Evolutionary conservation across 2,113 vertebrate species (phyloP), one percentile per base, ranked within the genome.

Genomic region (Aphelocoma coerulescens): DNA sequence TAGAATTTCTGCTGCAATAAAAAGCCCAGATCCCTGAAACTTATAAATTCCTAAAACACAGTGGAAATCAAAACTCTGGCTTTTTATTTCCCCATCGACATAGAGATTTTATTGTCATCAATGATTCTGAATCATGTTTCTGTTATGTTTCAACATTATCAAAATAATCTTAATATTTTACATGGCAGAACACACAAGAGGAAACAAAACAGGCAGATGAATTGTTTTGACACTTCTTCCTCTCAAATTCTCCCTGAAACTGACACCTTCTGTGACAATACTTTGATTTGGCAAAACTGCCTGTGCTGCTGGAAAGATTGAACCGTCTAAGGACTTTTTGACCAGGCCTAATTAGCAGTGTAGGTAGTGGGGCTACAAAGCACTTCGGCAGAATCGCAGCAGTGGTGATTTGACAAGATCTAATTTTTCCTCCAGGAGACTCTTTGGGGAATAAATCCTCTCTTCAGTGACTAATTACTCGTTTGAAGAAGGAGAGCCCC

Each of bases 221-320:
- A 49, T 91, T 95, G 65, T 94, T 95, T 91, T 95, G 88, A 88
- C 90, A 81, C 16, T 86, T 94, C 46, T 93, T 71, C 61, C 39
- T 23, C n/a, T 71, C 48, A 86, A 81, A 81, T 71, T 75, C 22
- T 77, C 57, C 30, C 30, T 59, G 73, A 94, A 91, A 37, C 37
- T 1, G 26, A 69, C 74, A 95, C 63, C 58, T 85, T 78, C 65
- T 51, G 32, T 43, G 71, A 55, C 86, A 95, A 93, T 63, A 52
- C 71, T 96, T 72, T 46, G 78, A 85, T 85, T 89, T 73, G 88
- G 82, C 88, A 88, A 88, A 96, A 76, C 18, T 67, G 48, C 71
- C 63, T 79, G 69, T 80, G 67, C 62, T 95, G 79, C 49, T 85
- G 77, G 39, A 61, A 51, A 30, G 41, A 63, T 6, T n/a, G 26